Evolutionary conservation across 1,140 invertebrate species (phyloP), one percentile per base, ranked within the genome.

Genomic region (Colletes gigas): DNA sequence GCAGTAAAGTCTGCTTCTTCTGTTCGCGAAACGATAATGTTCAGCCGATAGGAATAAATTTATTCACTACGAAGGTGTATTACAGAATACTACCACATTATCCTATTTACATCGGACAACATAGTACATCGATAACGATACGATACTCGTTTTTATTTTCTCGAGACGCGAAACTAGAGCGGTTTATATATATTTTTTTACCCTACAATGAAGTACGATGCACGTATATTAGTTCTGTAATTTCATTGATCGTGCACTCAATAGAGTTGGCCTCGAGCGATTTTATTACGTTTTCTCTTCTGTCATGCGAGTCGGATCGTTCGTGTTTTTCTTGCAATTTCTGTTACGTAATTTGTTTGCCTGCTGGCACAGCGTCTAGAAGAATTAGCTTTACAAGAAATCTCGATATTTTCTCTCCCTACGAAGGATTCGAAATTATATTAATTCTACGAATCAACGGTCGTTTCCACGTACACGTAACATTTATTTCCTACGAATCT

Each of bases 231-330:
- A 55, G 62, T 80, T 74, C 44, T 67, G 78, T 67, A 80, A 80
- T 80, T 74, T 80, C 62, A 80, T 80, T 67, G 71, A 80, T 74
- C 71, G 62, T 39, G n/a, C 78, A n/a, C 10, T 41, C 69, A 80
- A 80, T 52, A 60, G 59, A 39, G 50, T 17, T 10, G 77, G 69
- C 77, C 69, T 65, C 77, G 60, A 73, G 69, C 69, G 19, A 65
- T 41, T 65, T 79, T 73, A 79, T 79, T 67, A 65, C 72, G 30
- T 60, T 80, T 63, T 73, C 69, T 15, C 44, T 17, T 75, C 63
- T 19, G 63, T 54, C 78, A 52, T 57, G 44, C 54, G 62, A 67
- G 14, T n/a, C 21, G 50, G 44, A 65, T 17, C 9, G 68, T 65
- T 63, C 68, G 59, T 62, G 39, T 75, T 80, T 75, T 75, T 75